phyloP scores from a whole-genome alignment of 2,888 invertebrate genomes.

The Clostera curtula region DNA sequence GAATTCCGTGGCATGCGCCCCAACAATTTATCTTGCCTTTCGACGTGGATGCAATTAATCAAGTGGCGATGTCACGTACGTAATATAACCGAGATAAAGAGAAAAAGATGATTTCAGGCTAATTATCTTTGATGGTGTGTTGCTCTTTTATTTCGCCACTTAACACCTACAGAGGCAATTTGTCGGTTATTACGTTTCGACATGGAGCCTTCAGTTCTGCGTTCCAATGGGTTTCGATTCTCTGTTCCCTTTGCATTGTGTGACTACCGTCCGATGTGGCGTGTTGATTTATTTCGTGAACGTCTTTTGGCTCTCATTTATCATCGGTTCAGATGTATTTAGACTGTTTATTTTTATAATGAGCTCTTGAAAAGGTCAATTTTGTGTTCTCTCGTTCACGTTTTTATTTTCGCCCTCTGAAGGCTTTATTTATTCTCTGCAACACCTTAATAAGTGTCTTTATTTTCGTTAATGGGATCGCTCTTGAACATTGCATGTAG shows the following conservation, averaged over 20 bases:
- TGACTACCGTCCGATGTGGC: constrained; percentile 19
- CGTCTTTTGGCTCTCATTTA: constrained; percentile 33
- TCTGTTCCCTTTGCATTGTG: constrained; percentile 15
- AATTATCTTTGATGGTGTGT: constrained; percentile 59
- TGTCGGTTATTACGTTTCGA: constrained; percentile 46
- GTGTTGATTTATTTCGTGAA: constrained; percentile 36
- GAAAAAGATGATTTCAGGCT: constrained; percentile 67
- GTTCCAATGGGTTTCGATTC: constrained; percentile 2
- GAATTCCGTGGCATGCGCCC: constrained; percentile 24
- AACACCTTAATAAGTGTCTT: not conserved
- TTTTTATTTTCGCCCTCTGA: not conserved
- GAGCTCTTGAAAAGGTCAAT: constrained; percentile 30
- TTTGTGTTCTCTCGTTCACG: constrained; percentile 14
- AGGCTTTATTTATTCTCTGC: not conserved
- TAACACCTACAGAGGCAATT: constrained; percentile 58
- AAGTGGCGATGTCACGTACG: constrained; percentile 64
- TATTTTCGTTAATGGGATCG: not conserved
- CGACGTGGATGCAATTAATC: constrained; percentile 67
- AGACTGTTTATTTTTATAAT: constrained; percentile 44
- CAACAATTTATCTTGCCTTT: constrained; percentile 61
- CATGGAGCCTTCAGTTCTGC: constrained; percentile 28
- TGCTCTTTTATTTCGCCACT: constrained; percentile 53
- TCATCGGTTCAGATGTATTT: constrained; percentile 40
- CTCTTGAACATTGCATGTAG: too few species aligned
- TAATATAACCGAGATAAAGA: constrained; percentile 58